Percentiles rank a stretch among this genome's conserved stretches.
Conservation (phyloP, 2,113 vertebrate species). For the Muntiacus reevesi region DNA sequence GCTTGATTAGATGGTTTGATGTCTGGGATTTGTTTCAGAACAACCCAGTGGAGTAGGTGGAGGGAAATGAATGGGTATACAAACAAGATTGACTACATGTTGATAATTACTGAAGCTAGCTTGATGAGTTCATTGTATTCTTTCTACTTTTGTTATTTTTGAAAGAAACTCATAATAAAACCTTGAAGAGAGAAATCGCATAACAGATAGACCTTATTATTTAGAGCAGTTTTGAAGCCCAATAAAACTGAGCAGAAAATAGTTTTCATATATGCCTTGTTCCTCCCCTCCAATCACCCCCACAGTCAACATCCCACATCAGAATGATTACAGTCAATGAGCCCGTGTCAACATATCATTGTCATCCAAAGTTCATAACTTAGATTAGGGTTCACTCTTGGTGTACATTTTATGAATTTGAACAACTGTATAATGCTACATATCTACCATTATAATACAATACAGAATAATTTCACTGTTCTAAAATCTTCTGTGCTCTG, state of each 20-base stretch:
- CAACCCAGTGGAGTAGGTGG: neutral
- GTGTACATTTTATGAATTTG: neutral
- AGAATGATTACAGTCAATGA: neutral
- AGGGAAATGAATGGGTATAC: neutral
- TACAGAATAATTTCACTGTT: neutral
- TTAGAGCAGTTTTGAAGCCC: neutral
- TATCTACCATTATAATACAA: neutral
- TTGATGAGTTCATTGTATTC: neutral
- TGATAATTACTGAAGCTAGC: neutral
- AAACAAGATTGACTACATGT: neutral
- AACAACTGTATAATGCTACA: neutral
- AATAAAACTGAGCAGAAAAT: neutral
- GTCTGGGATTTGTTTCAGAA: neutral
- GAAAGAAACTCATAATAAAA: neutral
- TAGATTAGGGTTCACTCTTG: neutral
- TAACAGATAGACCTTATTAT: neutral
- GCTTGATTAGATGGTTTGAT: neutral
- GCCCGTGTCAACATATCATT: fast-evolving
- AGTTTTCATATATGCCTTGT: neutral
- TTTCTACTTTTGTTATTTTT: neutral
- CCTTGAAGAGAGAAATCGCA: neutral
- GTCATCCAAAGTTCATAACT: neutral
- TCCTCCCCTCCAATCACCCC: neutral
- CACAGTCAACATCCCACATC: neutral
- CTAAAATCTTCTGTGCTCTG: neutral